Conservation (phyloP, 2,888 invertebrate species). For the Aleiodes testaceus region DNA sequence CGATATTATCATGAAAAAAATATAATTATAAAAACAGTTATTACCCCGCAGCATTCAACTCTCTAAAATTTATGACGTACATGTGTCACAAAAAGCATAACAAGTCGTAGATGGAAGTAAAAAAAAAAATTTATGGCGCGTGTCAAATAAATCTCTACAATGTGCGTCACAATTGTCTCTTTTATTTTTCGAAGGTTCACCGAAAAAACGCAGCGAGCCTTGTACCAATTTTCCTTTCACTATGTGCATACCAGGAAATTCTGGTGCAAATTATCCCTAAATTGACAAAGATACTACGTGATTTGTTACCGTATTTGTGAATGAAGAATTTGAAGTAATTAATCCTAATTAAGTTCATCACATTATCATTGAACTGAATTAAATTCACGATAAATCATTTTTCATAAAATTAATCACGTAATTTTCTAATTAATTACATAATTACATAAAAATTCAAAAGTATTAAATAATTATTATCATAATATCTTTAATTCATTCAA, state of each 20-base stretch:
- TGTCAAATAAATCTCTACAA: not conserved
- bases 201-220: constrained; percentile 10
- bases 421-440: constrained; percentile 7
- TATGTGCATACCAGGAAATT: constrained; percentile 12
- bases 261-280: not conserved
- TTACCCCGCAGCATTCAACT: too few relatives aligned
- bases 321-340: not conserved
- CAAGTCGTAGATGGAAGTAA: not conserved
- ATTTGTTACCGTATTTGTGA: not conserved
- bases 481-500: not conserved
- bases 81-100: not conserved
- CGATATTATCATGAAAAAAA: too few relatives aligned
- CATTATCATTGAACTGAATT: constrained; percentile 1
- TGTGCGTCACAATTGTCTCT: not conserved
- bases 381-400: not conserved
- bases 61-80: too few relatives aligned
- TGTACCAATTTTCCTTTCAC: constrained; percentile 29
- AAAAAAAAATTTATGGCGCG: constrained; percentile 18
- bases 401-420: not conserved
- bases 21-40: too few relatives aligned
- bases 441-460: not conserved
- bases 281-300: not conserved
- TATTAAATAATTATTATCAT: not conserved
- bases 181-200: constrained; percentile 18
- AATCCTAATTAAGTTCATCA: not conserved